A percentile compares a stretch with the other conserved stretches of the same genome.
These are phyloP conservation scores for Lucilia cuprina DNA, from an alignment of 1,140 invertebrate genomes.

Conservation along the genomic window DNA sequence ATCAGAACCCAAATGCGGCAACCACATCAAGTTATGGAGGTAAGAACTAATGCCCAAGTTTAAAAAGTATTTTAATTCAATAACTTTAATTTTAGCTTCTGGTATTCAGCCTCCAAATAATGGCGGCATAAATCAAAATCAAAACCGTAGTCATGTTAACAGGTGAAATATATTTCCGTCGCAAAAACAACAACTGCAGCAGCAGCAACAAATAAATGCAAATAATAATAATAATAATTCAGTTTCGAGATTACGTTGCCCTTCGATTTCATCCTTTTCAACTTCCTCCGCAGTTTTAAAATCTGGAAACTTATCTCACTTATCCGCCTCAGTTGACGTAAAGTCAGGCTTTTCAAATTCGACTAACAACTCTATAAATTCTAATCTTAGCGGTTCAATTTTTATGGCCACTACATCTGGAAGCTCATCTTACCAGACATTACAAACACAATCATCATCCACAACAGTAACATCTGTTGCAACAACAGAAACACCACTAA, in stretches of 20 bases:
- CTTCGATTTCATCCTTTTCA: conserved; percentile 45
- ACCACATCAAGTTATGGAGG: conserved; percentile 47
- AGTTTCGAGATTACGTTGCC: conserved; percentile 18
- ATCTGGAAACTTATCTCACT: conserved; percentile 1
- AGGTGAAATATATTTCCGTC: conserved; percentile 59
- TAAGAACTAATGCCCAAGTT: conserved; percentile 24
- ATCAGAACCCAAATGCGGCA: conserved; percentile 52
- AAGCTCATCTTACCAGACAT: conserved; percentile 37
- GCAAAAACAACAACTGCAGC: conserved; percentile 38
- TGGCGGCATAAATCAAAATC: conserved; percentile 55
- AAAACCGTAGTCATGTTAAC: conserved; percentile 60
- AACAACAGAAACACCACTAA: conserved; percentile 37
- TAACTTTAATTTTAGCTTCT: conserved; percentile 27
- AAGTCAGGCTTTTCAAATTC: background rate
- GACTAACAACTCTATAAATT: background rate
- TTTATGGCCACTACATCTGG: background rate
- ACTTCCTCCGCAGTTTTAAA: conserved; percentile 39
- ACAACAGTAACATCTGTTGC: conserved; percentile 24
- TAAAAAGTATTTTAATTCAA: no score
- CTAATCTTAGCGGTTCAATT: background rate
- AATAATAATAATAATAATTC: conserved; percentile 34
- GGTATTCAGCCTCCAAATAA: conserved; percentile 51
- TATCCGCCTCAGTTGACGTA: conserved; percentile 4
- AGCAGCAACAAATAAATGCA: conserved; percentile 36
- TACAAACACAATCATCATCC: conserved; percentile 40